phyloP scores from a whole-genome alignment of 2,888 invertebrate genomes.

The Callosobruchus maculatus region DNA sequence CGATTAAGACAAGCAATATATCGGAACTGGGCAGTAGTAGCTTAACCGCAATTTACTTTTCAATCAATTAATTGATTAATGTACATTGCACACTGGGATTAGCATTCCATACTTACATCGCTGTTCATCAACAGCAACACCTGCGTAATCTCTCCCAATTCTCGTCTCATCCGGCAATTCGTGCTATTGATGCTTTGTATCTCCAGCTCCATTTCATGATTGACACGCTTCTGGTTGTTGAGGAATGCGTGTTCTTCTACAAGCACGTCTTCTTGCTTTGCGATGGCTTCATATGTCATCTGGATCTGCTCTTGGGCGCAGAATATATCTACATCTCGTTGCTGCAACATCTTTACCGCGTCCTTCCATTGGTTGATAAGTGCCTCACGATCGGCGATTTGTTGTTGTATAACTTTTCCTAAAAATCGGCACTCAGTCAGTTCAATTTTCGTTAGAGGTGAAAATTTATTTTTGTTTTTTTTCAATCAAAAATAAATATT shows the following conservation, averaged over 20 bases:
- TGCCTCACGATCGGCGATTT: slow-evolving; percentile 63
- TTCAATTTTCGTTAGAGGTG: background rate
- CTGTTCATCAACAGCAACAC: slow-evolving; percentile 43
- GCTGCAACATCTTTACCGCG: slow-evolving; percentile 65
- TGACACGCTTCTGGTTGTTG: slow-evolving; percentile 58
- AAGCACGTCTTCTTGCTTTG: slow-evolving; percentile 52
- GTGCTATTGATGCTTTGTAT: slow-evolving; percentile 47
- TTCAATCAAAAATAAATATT: too few species aligned
- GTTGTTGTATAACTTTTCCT: slow-evolving; percentile 48
- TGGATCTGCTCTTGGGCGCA: slow-evolving; percentile 37
- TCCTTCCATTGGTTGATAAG: slow-evolving; percentile 71
- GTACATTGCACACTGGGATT: too few species aligned
- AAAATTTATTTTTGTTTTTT: too few species aligned
- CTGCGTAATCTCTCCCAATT: slow-evolving; percentile 40
- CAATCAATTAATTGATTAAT: too few species aligned
- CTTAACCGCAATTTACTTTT: too few species aligned
- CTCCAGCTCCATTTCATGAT: slow-evolving; percentile 50
- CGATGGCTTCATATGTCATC: slow-evolving; percentile 30
- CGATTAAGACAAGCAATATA: too few species aligned
- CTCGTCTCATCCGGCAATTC: slow-evolving; percentile 45
- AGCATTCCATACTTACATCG: slow-evolving; percentile 47
- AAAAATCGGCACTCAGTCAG: slow-evolving; percentile 5
- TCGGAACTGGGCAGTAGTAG: too few species aligned
- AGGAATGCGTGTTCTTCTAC: slow-evolving; percentile 61
- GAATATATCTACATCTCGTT: slow-evolving; percentile 65